A percentile compares a stretch with the other conserved stretches of the same genome.
These are phyloP conservation scores for Squalus acanthias DNA, from an alignment of 2,797 vertebrate species.

Conservation along the genomic window DNA sequence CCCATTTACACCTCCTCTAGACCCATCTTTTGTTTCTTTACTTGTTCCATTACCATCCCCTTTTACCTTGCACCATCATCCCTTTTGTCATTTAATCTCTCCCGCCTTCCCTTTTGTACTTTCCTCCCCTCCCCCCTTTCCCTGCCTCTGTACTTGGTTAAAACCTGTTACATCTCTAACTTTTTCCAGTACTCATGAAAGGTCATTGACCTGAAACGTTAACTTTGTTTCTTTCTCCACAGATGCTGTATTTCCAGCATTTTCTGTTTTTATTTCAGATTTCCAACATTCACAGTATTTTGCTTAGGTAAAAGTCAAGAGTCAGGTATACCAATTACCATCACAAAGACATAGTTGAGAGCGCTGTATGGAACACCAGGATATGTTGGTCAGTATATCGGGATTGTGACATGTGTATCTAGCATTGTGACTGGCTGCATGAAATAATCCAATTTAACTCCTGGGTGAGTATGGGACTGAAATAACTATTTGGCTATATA, in stretches of 20 bases:
- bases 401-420: neutral
- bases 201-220: neutral
- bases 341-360: neutral
- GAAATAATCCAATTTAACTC: neutral
- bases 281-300: neutral
- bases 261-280: neutral
- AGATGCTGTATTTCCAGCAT: neutral
- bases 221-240: neutral
- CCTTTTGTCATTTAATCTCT: neutral
- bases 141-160: neutral
- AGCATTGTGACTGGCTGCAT: neutral
- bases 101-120: neutral
- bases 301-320: neutral
- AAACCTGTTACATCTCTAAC: neutral
- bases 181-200: neutral
- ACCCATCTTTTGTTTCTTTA: neutral
- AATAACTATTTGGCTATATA: slow-evolving; percentile 18
- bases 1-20: neutral
- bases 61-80: neutral
- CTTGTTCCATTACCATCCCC: neutral
- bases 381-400: neutral
- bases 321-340: neutral
- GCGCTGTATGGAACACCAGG: neutral
- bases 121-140: neutral
- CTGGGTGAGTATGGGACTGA: neutral